Percentiles rank a stretch among this genome's conserved stretches.
Evolutionary conservation across 1,140 invertebrate species (phyloP).

Genomic region (Heterodera carotae): DNA sequence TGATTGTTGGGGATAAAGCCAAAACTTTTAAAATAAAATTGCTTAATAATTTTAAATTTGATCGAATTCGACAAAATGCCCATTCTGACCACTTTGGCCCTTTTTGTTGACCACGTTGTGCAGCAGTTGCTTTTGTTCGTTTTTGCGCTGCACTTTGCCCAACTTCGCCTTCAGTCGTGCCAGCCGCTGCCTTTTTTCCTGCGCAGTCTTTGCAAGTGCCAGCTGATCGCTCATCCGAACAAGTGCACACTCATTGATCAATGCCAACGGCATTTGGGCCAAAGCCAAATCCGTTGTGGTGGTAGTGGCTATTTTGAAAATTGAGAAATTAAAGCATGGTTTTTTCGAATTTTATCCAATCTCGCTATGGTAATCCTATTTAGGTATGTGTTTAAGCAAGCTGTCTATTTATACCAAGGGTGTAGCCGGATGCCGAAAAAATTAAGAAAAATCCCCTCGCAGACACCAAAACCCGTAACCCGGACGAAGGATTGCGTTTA

Average conservation of each 20-base stretch:
- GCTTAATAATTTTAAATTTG: not conserved
- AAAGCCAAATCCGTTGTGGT: slow-evolving; percentile 36
- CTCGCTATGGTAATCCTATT: not conserved
- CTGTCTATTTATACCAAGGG: no score
- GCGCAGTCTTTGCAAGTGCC: not conserved
- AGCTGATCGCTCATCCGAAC: not conserved
- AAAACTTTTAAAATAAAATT: no score
- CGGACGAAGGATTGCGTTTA: no score
- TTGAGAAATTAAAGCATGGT: not conserved
- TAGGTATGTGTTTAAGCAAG: no score
- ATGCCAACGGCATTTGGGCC: not conserved
- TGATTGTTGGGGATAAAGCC: no score
- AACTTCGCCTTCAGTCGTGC: not conserved
- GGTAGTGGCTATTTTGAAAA: slow-evolving; percentile 16
- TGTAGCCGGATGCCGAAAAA: no score
- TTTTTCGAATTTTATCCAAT: not conserved
- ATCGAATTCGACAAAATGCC: not conserved
- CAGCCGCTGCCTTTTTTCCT: not conserved
- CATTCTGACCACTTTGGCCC: not conserved
- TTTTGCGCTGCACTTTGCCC: not conserved
- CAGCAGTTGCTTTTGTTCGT: not conserved
- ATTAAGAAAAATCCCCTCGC: no score
- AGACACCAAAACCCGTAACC: no score
- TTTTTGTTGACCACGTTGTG: not conserved
- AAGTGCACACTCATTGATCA: not conserved